phyloP scores from a whole-genome alignment of 2,888 invertebrate genomes.

The Amphipyra berbera region DNA sequence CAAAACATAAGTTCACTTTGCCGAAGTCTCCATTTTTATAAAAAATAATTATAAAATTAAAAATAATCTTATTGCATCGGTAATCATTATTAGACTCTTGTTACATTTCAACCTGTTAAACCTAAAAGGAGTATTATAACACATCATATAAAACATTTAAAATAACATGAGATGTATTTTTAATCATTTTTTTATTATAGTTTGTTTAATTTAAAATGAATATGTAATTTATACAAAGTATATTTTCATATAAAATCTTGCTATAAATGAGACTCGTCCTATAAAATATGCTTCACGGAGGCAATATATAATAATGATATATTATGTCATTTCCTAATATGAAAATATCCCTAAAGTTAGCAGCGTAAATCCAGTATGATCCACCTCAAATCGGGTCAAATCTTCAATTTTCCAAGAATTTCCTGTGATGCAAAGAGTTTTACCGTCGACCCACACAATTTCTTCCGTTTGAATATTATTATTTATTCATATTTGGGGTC shows the following conservation, averaged over 20 bases:
- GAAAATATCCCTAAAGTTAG: conserved; percentile 45
- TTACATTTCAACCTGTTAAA: no score
- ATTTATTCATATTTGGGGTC: conserved; percentile 44
- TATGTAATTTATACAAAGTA: not conserved
- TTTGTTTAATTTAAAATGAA: not conserved
- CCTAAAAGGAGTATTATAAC: no score
- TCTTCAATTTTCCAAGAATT: conserved; percentile 65
- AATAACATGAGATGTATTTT: no score
- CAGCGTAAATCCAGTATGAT: conserved; percentile 64
- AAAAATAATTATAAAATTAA: no score
- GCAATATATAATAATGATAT: conserved; percentile 18
- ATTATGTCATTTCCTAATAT: conserved; percentile 51
- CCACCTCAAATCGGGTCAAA: conserved; percentile 60
- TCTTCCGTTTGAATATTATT: conserved; percentile 25
- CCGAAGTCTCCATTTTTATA: no score
- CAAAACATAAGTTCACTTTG: no score
- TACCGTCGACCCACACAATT: conserved; percentile 9
- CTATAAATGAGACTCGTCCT: conserved; percentile 8
- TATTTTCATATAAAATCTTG: conserved; percentile 5
- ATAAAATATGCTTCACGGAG: conserved; percentile 36
- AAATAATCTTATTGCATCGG: no score
- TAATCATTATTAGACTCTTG: no score
- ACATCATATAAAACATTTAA: no score
- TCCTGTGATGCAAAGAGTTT: conserved; percentile 33
- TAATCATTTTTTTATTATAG: no score